Evolutionary conservation across 2,888 invertebrate genomes (phyloP).

Genomic region (Colostygia pectinataria): DNA sequence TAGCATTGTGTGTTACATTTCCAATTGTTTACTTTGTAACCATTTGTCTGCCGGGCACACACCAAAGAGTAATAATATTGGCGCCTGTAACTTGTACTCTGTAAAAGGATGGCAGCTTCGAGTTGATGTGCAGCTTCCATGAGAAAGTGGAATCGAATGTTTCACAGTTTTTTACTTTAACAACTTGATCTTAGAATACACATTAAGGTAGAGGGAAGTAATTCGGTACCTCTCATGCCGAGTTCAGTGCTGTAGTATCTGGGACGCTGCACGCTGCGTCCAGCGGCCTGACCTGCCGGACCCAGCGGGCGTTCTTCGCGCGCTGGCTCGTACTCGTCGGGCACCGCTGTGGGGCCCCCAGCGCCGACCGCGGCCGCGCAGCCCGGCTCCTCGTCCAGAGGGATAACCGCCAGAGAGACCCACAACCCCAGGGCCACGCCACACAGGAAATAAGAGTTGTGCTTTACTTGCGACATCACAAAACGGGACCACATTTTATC

Average conservation of each 20-base stretch:
- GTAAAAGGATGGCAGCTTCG: too few species aligned
- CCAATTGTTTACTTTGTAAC: too few species aligned
- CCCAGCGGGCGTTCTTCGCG: conserved; percentile 60
- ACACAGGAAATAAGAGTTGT: conserved; percentile 82
- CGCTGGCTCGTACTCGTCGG: conserved; percentile 70
- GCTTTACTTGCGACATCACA: conserved; percentile 76
- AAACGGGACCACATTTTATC: conserved; percentile 63
- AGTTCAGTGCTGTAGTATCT: conserved; percentile 97
- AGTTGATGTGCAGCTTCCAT: too few species aligned
- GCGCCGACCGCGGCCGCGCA: conserved; percentile 36
- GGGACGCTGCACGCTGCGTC: conserved; percentile 88
- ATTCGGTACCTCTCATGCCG: conserved; percentile 86
- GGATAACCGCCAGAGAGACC: conserved; percentile 77
- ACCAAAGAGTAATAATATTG: too few species aligned
- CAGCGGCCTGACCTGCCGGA: conserved; percentile 44
- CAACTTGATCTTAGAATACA: background rate
- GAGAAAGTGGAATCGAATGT: too few species aligned
- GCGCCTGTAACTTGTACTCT: too few species aligned
- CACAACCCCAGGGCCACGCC: conserved; percentile 82
- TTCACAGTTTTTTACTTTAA: too few species aligned
- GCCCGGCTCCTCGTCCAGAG: conserved; percentile 64
- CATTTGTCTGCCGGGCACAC: too few species aligned
- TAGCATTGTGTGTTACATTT: too few species aligned
- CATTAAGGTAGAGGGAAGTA: background rate
- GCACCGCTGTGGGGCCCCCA: conserved; percentile 28